A percentile compares a stretch with the other conserved stretches of the same genome.
Conservation (phyloP, 23 tunicate genomes). For the Ciona savignyi region DNA sequence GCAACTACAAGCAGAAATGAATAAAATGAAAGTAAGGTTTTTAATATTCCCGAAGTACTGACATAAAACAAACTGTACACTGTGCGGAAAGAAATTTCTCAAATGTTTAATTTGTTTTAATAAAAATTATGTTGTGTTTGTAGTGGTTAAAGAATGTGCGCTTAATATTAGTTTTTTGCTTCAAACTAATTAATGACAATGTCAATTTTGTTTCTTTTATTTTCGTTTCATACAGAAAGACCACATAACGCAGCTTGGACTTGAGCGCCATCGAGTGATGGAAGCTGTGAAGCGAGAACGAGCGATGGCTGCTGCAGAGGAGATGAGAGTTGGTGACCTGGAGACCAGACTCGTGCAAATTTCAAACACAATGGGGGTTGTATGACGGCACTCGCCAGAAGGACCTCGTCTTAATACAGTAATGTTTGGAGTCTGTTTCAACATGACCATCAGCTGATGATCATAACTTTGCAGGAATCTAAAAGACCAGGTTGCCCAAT, state of each 20-base stretch:
- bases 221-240: slow-evolving; percentile 23
- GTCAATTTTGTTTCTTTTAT: no score
- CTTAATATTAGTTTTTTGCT: no score
- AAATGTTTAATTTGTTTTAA: no score
- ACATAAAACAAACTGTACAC: no score
- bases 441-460: neutral
- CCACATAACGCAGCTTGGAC: slow-evolving; percentile 40
- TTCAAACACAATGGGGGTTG: slow-evolving; percentile 63
- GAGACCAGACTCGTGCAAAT: slow-evolving; percentile 62
- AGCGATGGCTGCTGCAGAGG: slow-evolving; percentile 34
- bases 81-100: no score
- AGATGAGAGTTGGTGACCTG: slow-evolving; percentile 68
- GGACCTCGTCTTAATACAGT: slow-evolving; percentile 51
- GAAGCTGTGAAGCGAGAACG: slow-evolving; percentile 49
- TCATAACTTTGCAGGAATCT: slow-evolving; percentile 39
- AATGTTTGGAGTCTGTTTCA: neutral
- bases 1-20: slow-evolving; percentile 65
- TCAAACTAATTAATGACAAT: neutral
- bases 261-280: slow-evolving; percentile 39
- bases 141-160: no score
- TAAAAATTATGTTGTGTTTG: no score
- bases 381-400: slow-evolving; percentile 57
- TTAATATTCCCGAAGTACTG: neutral
- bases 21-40: slow-evolving; percentile 34
- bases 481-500: slow-evolving; percentile 66